phyloP scores from a whole-genome alignment of 2,113 vertebrate species.

The Carassius gibelio region DNA sequence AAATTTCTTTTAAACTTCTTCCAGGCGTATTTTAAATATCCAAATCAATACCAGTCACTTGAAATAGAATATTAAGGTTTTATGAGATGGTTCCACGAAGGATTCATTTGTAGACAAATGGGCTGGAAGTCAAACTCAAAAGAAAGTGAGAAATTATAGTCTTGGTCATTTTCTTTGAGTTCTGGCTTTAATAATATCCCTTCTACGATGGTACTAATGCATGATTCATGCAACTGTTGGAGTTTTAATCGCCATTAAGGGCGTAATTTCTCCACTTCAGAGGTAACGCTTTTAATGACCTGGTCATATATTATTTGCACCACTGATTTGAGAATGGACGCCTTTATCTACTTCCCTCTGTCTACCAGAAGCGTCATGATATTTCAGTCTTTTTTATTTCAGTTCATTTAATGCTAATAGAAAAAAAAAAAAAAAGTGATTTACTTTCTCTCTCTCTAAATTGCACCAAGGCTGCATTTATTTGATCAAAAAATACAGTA shows the following conservation, averaged over 20 bases:
- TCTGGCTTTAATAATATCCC: slow-evolving; percentile 45
- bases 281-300: slow-evolving; percentile 50
- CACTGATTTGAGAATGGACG: slow-evolving; percentile 23
- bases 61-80: slow-evolving; percentile 54
- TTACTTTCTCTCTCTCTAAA: neutral
- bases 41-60: slow-evolving; percentile 49
- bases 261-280: slow-evolving; percentile 54
- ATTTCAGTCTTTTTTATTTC: neutral
- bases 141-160: slow-evolving; percentile 38
- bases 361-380: neutral
- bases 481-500: neutral
- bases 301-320: slow-evolving; percentile 51
- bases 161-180: slow-evolving; percentile 45
- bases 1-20: slow-evolving; percentile 36
- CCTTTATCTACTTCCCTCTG: slow-evolving; percentile 28
- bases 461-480: neutral
- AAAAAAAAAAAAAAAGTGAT: neutral
- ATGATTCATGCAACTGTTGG: slow-evolving; percentile 52
- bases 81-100: slow-evolving; percentile 41
- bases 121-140: slow-evolving; percentile 21
- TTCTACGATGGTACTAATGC: slow-evolving; percentile 36
- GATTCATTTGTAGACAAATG: slow-evolving; percentile 44
- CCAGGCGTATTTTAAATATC: slow-evolving; percentile 27
- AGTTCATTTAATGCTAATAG: neutral
- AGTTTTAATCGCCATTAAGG: slow-evolving; percentile 51